Conservation (phyloP, 2,888 invertebrate species). For the Hypena proboscidalis region DNA sequence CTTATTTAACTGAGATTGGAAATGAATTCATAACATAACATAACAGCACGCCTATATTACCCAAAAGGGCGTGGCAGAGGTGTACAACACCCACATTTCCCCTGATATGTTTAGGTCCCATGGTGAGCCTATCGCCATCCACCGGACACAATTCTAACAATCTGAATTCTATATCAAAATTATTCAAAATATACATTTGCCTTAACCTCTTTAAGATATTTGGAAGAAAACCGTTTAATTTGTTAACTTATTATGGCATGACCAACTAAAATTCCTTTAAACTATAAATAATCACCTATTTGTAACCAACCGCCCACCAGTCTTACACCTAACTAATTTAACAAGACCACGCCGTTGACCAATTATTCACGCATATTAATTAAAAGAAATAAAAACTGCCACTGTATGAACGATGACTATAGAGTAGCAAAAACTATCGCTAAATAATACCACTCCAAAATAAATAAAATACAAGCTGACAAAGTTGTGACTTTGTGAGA, state of each 20-base stretch:
- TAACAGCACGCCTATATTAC: too few relatives aligned
- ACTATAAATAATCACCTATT: neutral
- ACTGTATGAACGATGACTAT: conserved; percentile 15
- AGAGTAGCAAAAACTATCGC: conserved; percentile 15
- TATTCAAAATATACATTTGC: too few relatives aligned
- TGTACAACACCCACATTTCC: too few relatives aligned
- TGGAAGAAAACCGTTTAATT: too few relatives aligned
- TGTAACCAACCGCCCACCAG: neutral
- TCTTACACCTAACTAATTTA: conserved; percentile 8
- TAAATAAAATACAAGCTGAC: conserved; percentile 13
- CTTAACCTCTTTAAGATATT: too few relatives aligned
- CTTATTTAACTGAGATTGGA: too few relatives aligned
- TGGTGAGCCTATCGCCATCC: too few relatives aligned
- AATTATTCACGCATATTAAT: conserved; percentile 22
- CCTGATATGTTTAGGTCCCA: too few relatives aligned
- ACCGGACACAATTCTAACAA: too few relatives aligned
- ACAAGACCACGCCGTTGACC: conserved; percentile 7
- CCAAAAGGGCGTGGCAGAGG: too few relatives aligned
- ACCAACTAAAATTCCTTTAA: neutral
- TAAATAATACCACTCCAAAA: conserved; percentile 23
- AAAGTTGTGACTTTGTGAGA: conserved; percentile 14
- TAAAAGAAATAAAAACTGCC: conserved; percentile 12
- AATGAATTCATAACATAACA: too few relatives aligned
- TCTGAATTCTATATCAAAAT: too few relatives aligned
- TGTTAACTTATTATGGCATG: neutral